Percentiles rank a stretch among this genome's conserved stretches.
Conservation (phyloP, 1,140 invertebrate genomes). For the Aphis gossypii region DNA sequence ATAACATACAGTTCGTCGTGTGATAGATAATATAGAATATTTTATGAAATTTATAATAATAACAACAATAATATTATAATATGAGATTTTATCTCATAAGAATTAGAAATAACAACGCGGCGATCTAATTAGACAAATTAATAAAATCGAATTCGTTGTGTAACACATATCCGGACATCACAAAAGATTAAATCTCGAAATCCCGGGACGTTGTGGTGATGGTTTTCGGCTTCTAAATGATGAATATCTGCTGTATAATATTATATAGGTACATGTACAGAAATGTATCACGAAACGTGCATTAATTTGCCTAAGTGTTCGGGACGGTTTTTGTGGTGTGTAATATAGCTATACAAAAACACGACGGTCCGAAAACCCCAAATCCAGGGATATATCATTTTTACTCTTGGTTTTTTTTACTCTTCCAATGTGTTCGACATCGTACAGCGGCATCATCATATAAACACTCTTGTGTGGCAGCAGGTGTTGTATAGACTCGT, state of each 20-base stretch:
- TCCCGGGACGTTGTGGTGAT: background rate
- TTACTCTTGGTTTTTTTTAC: background rate
- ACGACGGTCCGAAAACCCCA: background rate
- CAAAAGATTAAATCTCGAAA: background rate
- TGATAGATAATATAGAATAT: background rate
- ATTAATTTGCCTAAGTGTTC: slow-evolving; percentile 38
- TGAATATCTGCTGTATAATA: background rate
- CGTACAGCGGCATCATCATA: background rate
- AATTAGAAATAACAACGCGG: background rate
- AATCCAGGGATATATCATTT: background rate
- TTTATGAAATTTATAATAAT: background rate
- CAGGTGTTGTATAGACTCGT: background rate
- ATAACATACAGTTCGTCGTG: background rate
- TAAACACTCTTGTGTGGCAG: background rate
- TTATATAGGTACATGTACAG: background rate
- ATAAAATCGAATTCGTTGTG: background rate
- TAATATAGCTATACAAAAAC: background rate
- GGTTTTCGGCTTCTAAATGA: background rate
- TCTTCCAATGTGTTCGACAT: background rate
- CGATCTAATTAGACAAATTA: background rate
- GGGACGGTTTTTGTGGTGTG: too few species aligned
- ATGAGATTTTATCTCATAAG: background rate
- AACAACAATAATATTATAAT: too few species aligned
- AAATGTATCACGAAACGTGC: background rate
- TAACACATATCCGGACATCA: background rate